These are phyloP conservation scores for Drosophila guanche DNA, from an alignment of 1,140 invertebrate species.

Conservation along the genomic window DNA sequence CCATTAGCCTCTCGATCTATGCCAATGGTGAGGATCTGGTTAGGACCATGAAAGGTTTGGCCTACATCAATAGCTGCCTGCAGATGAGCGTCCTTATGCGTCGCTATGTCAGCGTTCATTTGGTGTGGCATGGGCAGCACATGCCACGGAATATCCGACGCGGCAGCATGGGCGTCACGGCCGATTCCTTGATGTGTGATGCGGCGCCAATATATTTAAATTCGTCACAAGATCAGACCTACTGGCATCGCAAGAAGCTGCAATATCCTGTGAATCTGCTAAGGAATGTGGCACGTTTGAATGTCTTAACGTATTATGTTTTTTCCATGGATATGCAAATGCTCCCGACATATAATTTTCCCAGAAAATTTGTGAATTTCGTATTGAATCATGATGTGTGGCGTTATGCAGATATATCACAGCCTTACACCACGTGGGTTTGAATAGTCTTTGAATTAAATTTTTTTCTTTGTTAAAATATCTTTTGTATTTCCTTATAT, in stretches of 20 bases:
- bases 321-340: conserved; percentile 36
- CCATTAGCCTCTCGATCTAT: conserved; percentile 89
- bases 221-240: neutral
- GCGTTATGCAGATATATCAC: neutral
- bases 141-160: conserved; percentile 88
- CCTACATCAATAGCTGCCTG: conserved; percentile 86
- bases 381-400: conserved; percentile 1
- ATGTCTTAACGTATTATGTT: conserved; percentile 36
- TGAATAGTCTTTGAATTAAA: neutral
- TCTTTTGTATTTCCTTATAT: neutral
- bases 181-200: neutral
- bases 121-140: conserved; percentile 92
- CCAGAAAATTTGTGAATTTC: conserved; percentile 22
- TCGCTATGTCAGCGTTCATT: conserved; percentile 91
- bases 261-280: conserved; percentile 38
- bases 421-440: conserved; percentile 14
- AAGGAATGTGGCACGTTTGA: conserved; percentile 34
- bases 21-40: conserved; percentile 88
- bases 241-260: conserved; percentile 14
- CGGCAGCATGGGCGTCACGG: conserved; percentile 80
- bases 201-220: neutral
- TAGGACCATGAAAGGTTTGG: conserved; percentile 86
- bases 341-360: conserved; percentile 23
- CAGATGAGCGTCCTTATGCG: conserved; percentile 86
- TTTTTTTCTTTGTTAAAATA: too few species aligned